Percentiles rank a stretch among this genome's conserved stretches.
These are phyloP conservation scores for Oncorhynchus keta DNA, from an alignment of 2,113 vertebrate species.

Conservation along the genomic window DNA sequence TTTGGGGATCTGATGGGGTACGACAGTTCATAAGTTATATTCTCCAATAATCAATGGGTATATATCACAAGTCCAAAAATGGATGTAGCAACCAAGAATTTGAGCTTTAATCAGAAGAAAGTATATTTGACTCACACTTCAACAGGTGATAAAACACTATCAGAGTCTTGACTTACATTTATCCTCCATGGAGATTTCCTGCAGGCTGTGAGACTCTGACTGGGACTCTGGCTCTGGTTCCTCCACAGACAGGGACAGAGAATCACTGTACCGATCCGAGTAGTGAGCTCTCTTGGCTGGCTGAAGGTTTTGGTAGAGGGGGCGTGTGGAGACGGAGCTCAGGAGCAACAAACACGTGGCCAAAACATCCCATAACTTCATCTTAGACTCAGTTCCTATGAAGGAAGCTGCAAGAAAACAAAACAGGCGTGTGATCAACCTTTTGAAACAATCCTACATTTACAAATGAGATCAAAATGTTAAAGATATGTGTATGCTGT, in stretches of 20 bases:
- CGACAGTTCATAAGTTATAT: too few species aligned
- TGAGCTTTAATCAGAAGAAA: neutral
- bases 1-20: too few species aligned
- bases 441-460: neutral
- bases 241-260: slow-evolving; percentile 70
- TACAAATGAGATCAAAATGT: too few species aligned
- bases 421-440: neutral
- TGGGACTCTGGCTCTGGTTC: slow-evolving; percentile 62
- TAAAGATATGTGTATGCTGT: neutral
- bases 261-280: slow-evolving; percentile 76
- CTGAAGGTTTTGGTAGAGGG: slow-evolving; percentile 81
- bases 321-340: slow-evolving; percentile 87
- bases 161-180: slow-evolving; percentile 64
- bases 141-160: too few species aligned
- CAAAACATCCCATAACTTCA: slow-evolving; percentile 99
- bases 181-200: slow-evolving; percentile 68
- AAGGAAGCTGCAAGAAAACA: slow-evolving; percentile 77
- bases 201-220: slow-evolving; percentile 65
- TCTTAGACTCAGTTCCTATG: slow-evolving; percentile 96
- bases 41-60: too few species aligned
- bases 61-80: too few species aligned
- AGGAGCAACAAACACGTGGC: slow-evolving; percentile 98
- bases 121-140: neutral
- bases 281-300: slow-evolving; percentile 77
- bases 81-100: too few species aligned